phyloP scores from a whole-genome alignment of 2,797 vertebrate genomes.

The Epinephelus malabaricus region DNA sequence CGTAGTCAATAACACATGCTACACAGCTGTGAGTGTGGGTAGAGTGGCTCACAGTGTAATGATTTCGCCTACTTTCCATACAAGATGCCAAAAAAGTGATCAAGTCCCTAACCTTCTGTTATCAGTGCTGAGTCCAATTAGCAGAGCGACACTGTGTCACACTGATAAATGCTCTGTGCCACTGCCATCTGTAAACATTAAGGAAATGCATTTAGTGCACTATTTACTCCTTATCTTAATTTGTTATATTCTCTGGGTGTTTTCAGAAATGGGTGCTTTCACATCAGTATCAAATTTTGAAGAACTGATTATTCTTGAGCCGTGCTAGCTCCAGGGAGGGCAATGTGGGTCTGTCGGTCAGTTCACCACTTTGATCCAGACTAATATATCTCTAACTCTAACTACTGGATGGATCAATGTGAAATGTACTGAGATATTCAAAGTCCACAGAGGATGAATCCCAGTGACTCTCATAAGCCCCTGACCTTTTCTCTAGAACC shows the following conservation, averaged over 20 bases:
- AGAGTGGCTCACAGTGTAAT: slow-evolving; percentile 16
- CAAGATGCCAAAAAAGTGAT: slow-evolving; percentile 51
- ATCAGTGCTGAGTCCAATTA: slow-evolving; percentile 67
- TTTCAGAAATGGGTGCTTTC: slow-evolving; percentile 29
- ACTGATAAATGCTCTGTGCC: slow-evolving; percentile 56
- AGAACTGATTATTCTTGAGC: not conserved
- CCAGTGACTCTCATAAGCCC: not conserved
- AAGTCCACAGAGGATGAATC: not conserved
- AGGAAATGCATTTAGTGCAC: slow-evolving; percentile 18
- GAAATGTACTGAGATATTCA: not conserved
- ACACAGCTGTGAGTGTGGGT: slow-evolving; percentile 45
- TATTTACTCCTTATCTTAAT: slow-evolving; percentile 55
- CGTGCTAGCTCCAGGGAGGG: not conserved
- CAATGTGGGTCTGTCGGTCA: not conserved
- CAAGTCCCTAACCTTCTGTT: slow-evolving; percentile 68
- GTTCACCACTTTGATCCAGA: not conserved
- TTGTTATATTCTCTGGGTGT: slow-evolving; percentile 30
- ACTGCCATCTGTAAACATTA: slow-evolving; percentile 50
- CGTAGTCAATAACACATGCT: slow-evolving; percentile 52
- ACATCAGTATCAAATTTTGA: not conserved
- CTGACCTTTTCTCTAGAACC: not conserved
- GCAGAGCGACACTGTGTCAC: slow-evolving; percentile 54
- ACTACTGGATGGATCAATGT: not conserved
- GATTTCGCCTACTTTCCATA: slow-evolving; percentile 43
- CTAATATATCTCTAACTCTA: not conserved